Evolutionary conservation across 1,140 invertebrate species (phyloP).

Genomic region (Lutraria rhynchaena): DNA sequence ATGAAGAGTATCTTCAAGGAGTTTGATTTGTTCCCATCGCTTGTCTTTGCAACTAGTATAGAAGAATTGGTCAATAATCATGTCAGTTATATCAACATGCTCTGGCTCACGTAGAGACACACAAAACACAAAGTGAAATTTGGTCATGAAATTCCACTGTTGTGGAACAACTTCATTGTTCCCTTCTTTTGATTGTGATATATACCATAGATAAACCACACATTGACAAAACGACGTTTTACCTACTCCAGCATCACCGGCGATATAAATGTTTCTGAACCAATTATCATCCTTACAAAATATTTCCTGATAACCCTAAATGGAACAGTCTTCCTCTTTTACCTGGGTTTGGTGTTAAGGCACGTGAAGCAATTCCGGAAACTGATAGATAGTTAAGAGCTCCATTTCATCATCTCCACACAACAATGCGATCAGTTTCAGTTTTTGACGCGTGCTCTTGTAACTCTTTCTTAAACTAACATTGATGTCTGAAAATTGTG

Average conservation of each 20-base stretch:
- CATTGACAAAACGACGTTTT: conserved; percentile 6
- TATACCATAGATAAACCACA: not conserved
- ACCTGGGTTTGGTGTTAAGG: no score
- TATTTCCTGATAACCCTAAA: not conserved
- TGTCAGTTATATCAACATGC: not conserved
- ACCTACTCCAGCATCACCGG: not conserved
- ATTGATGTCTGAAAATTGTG: no score
- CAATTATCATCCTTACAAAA: not conserved
- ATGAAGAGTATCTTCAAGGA: not conserved
- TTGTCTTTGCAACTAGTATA: not conserved
- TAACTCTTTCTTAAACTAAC: no score
- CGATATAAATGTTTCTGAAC: not conserved
- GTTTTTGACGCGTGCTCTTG: no score
- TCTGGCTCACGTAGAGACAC: not conserved
- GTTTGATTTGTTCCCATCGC: no score
- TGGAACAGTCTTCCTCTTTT: not conserved
- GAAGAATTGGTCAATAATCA: not conserved
- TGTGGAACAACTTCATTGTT: no score
- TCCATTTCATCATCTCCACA: no score
- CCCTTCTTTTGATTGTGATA: not conserved
- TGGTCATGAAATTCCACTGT: not conserved
- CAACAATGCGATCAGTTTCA: no score
- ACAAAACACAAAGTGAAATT: not conserved
- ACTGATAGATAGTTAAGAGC: no score
- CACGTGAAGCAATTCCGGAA: no score